A percentile compares a stretch with the other conserved stretches of the same genome.
Evolutionary conservation across 1,140 invertebrate genomes (phyloP).

Genomic region (Arctopsyche grandis): DNA sequence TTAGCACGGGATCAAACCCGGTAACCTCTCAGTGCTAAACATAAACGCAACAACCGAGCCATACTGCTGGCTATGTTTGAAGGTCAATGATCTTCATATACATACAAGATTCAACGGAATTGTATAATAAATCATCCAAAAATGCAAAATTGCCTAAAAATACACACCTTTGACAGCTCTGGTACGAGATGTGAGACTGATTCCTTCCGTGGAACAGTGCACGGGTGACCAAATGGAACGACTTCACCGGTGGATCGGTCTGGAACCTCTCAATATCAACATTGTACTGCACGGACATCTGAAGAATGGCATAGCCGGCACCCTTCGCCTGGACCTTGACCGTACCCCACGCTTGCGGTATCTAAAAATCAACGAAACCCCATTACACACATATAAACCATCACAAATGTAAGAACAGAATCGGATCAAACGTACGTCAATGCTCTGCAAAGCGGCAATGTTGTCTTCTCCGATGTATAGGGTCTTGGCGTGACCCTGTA

Average conservation of each 20-base stretch:
- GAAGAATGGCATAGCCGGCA: slow-evolving; percentile 89
- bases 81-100: no score
- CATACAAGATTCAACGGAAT: no score
- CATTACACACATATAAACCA: slow-evolving; percentile 14
- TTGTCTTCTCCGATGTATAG: slow-evolving; percentile 81
- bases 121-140: no score
- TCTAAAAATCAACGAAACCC: slow-evolving; percentile 65
- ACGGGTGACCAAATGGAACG: slow-evolving; percentile 79
- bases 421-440: slow-evolving; percentile 70
- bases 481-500: slow-evolving; percentile 72
- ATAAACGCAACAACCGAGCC: no score
- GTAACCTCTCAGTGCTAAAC: no score
- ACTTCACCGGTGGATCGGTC: slow-evolving; percentile 81
- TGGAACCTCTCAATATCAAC: slow-evolving; percentile 89
- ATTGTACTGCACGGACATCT: slow-evolving; percentile 95
- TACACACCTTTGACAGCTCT: slow-evolving; percentile 81
- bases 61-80: no score
- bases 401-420: background rate
- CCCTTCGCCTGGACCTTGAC: slow-evolving; percentile 91
- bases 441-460: slow-evolving; percentile 77
- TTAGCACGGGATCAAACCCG: no score
- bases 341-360: slow-evolving; percentile 92
- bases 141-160: no score
- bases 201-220: slow-evolving; percentile 88
- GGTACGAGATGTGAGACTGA: slow-evolving; percentile 89